Evolutionary conservation across 2,113 vertebrate species (phyloP).

Genomic region (Opisthocomus hoazin): DNA sequence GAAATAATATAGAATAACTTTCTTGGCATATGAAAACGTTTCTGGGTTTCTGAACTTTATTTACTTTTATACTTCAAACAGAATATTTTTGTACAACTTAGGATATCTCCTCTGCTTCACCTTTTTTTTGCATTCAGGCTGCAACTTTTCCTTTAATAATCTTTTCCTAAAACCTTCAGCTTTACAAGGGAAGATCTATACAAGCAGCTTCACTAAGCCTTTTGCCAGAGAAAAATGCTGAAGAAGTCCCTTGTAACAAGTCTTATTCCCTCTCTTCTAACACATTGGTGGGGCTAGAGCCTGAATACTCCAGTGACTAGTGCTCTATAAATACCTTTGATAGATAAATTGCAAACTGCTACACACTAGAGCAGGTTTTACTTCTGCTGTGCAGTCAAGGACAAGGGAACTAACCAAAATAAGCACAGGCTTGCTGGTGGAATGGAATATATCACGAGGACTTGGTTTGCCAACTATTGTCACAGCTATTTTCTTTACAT

Average conservation of each 20-base stretch:
- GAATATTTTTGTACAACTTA: not conserved
- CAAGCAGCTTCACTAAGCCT: not conserved
- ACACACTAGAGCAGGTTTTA: not conserved
- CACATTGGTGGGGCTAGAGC: not conserved
- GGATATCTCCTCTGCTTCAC: not conserved
- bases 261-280: not conserved
- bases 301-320: not conserved
- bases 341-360: conserved; percentile 17
- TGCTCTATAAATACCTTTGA: conserved; percentile 25
- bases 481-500: conserved; percentile 13
- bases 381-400: not conserved
- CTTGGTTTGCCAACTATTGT: not conserved
- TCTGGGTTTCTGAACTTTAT: not conserved
- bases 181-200: not conserved
- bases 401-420: not conserved
- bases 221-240: not conserved
- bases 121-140: not conserved
- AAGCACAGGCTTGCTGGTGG: not conserved
- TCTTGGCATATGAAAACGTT: not conserved
- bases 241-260: not conserved
- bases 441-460: not conserved
- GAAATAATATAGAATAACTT: not conserved
- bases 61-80: not conserved
- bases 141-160: not conserved
- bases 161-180: not conserved